These are phyloP conservation scores for Gopherus flavomarginatus DNA, from an alignment of 2,113 vertebrate genomes.

Conservation along the genomic window DNA sequence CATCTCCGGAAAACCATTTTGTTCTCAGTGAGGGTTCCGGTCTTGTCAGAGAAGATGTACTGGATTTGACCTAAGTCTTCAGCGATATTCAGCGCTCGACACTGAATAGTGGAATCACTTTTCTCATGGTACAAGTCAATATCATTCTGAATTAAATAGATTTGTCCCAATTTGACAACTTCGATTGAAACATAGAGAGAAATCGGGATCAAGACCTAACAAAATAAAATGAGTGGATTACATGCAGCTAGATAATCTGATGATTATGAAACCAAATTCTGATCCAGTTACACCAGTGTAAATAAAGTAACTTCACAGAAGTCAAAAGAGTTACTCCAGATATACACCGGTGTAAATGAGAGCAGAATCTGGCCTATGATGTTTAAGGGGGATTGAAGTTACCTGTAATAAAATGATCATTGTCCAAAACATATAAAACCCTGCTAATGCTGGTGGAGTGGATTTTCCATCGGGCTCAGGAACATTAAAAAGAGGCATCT, in stretches of 20 bases:
- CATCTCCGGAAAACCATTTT: constrained; percentile 97
- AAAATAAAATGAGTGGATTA: constrained; percentile 25
- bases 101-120: constrained; percentile 87
- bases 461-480: constrained; percentile 73
- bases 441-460: constrained; percentile 80
- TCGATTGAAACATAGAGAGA: constrained; percentile 98
- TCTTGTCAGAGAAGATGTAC: constrained; percentile 96
- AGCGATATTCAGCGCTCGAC: constrained; percentile 92
- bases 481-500: constrained; percentile 80
- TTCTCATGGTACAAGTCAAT: constrained; percentile 88
- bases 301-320: not conserved
- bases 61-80: constrained; percentile 96
- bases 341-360: not conserved
- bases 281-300: not conserved
- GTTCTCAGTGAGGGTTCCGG: constrained; percentile 96
- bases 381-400: constrained; percentile 32
- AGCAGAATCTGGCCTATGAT: not conserved
- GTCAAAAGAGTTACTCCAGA: not conserved
- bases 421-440: constrained; percentile 95
- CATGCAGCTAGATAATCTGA: not conserved
- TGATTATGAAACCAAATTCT: not conserved
- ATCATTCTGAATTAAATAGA: constrained; percentile 95
- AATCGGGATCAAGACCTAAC: constrained; percentile 95
- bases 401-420: constrained; percentile 99
- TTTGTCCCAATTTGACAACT: constrained; percentile 94